Percentiles rank a stretch among this genome's conserved stretches.
These are phyloP conservation scores for Sisor rabdophorus DNA, from an alignment of 2,113 vertebrate species.

Conservation along the genomic window DNA sequence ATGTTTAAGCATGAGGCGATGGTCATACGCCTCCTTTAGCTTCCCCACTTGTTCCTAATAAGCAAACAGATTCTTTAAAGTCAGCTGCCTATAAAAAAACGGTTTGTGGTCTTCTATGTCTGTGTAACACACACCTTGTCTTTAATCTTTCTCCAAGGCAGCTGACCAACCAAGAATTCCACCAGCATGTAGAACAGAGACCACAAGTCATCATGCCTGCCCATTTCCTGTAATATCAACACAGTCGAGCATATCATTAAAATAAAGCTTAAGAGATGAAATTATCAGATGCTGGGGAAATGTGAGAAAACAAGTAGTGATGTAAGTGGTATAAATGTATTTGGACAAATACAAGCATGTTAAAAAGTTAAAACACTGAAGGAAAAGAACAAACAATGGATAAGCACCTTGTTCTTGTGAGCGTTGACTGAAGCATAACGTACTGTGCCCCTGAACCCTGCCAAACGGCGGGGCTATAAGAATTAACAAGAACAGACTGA, in stretches of 20 bases:
- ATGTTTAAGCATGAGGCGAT: slow-evolving; percentile 94
- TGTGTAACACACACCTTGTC: slow-evolving; percentile 80
- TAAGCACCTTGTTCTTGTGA: slow-evolving; percentile 91
- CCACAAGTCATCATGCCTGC: slow-evolving; percentile 97
- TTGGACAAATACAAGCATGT: neutral
- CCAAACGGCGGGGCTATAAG: slow-evolving; percentile 87
- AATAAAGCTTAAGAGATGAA: neutral
- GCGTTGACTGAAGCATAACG: slow-evolving; percentile 96
- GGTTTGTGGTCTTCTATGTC: neutral
- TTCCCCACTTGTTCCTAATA: slow-evolving; percentile 93
- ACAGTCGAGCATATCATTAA: slow-evolving; percentile 1
- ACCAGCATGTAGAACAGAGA: slow-evolving; percentile 99
- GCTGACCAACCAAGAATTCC: slow-evolving; percentile 93
- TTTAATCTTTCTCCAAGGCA: slow-evolving; percentile 99
- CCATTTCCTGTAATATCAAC: slow-evolving; percentile 84
- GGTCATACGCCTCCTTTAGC: slow-evolving; percentile 94
- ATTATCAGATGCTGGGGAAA: neutral
- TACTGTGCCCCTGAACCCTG: slow-evolving; percentile 95
- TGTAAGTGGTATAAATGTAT: neutral
- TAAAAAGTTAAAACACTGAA: neutral
- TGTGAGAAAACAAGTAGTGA: neutral
- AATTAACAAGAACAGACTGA: neutral
- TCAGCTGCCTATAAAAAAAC: neutral
- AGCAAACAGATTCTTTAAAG: slow-evolving; percentile 18
- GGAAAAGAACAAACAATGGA: neutral